Evolutionary conservation across 2,888 invertebrate species (phyloP), one percentile per base, ranked within the genome.

Genomic region (Tetrapedia diversipes): DNA sequence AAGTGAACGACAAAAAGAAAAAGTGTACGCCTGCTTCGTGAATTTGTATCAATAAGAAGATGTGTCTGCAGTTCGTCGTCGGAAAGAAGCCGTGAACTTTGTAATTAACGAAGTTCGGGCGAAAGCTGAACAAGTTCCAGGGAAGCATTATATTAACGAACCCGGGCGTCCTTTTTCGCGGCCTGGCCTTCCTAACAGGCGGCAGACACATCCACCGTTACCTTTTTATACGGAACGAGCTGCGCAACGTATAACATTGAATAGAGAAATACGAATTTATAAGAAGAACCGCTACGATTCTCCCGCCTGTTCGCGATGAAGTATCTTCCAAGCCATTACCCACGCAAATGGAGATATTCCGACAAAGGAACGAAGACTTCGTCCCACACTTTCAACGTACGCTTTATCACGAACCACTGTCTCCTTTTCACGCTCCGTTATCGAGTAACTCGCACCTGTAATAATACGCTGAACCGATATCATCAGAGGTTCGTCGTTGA

Each of bases 281-380:
- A 57, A 2, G 29, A 34, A 45, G 32, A 61, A 37, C 49, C 61
- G 49, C 61, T 61, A 61, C n/a, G 47, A 61, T 61, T 43, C 61
- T 24, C 61, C 16, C 3, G 14, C n/a, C 7, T 1, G 3, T n/a
- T 6, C 32, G 34, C 11, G 45, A 6, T 32, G 14, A 22, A 60
- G 32, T 29, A 16, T 43, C 43, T n/a, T 59, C 29, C 8, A 29
- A 43, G 19, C 14, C n/a, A 29, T 59, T 47, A 22, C 4, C 16
- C 10, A 24, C 4, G 16, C 34, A 24, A 24, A 49, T 11, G 37
- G 10, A 47, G 53, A 53, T n/a, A 51, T 61, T 16, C 60, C 47
- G 11, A 14, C 47, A 11, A n/a, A 47, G 47, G 32, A 61, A 61
- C 47, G 2, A 22, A 45, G 1, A 61, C 34, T 47, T 47, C 47